phyloP scores from a whole-genome alignment of 2,888 invertebrate species.

The Ophonus ardosiacus region DNA sequence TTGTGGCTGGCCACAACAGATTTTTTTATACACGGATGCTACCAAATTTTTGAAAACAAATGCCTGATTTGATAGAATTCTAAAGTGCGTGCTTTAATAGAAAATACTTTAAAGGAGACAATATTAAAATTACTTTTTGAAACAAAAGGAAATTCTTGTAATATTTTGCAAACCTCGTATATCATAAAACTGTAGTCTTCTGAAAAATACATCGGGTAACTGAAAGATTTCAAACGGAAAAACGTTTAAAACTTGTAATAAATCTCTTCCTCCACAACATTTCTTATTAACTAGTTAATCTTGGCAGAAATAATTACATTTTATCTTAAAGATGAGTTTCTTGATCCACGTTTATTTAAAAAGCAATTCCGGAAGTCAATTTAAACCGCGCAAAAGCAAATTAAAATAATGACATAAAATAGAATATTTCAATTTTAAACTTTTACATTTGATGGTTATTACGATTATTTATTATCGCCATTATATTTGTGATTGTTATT shows the following conservation, averaged over 20 bases:
- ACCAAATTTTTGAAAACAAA: too few species aligned
- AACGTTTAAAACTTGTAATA: background rate
- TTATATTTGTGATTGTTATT: background rate
- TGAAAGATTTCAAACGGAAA: background rate
- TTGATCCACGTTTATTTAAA: conserved; percentile 25
- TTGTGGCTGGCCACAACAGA: too few species aligned
- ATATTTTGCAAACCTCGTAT: too few species aligned
- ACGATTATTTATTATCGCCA: background rate
- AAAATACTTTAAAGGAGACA: too few species aligned
- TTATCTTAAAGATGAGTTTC: conserved; percentile 30
- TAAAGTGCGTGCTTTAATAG: too few species aligned
- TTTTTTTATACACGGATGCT: too few species aligned
- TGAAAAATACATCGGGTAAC: too few species aligned
- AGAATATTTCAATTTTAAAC: background rate
- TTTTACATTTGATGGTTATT: background rate
- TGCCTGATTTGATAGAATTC: too few species aligned
- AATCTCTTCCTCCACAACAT: background rate
- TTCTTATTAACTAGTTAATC: conserved; percentile 7
- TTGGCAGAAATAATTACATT: conserved; percentile 24
- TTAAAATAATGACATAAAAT: background rate
- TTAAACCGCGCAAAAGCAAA: background rate
- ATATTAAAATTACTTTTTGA: too few species aligned
- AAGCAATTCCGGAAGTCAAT: conserved; percentile 7
- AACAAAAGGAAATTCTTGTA: too few species aligned
- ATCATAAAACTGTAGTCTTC: too few species aligned